Conservation (phyloP, 2,888 invertebrate species). For the Cryptophagus acutangulus region DNA sequence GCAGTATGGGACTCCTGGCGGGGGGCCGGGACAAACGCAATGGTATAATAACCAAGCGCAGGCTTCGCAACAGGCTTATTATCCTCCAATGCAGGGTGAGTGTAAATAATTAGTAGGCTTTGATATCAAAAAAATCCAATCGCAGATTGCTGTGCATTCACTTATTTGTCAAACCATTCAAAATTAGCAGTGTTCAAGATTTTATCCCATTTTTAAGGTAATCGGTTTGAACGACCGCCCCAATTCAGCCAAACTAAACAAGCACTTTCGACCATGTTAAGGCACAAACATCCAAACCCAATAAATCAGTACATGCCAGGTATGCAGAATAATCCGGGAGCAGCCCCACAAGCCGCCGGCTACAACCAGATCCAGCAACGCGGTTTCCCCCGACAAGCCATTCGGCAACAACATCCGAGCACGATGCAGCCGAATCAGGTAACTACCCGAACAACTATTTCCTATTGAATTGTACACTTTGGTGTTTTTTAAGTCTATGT, state of each 20-base stretch:
- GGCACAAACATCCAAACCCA: constrained; percentile 63
- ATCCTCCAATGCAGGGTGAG: constrained; percentile 50
- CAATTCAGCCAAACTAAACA: constrained; percentile 73
- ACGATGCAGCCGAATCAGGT: constrained; percentile 47
- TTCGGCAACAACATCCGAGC: constrained; percentile 45
- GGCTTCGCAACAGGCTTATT: constrained; percentile 47
- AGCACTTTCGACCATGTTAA: constrained; percentile 79
- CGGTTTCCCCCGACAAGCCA: constrained; percentile 50
- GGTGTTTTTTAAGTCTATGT: constrained; percentile 44
- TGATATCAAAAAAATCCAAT: neutral
- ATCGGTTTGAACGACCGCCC: constrained; percentile 49
- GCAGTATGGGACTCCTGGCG: constrained; percentile 45
- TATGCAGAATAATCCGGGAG: constrained; percentile 34
- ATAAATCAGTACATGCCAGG: constrained; percentile 49
- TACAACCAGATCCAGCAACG: constrained; percentile 49
- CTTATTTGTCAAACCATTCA: too few relatives aligned
- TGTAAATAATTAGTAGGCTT: neutral
- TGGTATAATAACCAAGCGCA: constrained; percentile 56
- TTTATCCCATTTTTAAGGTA: constrained; percentile 35
- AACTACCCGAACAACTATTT: constrained; percentile 9
- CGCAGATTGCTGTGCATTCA: too few relatives aligned
- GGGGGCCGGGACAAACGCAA: constrained; percentile 52
- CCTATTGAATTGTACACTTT: neutral
- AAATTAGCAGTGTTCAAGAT: too few relatives aligned
- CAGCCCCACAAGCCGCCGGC: constrained; percentile 43